Evolutionary conservation across 2,888 invertebrate species (phyloP), one percentile per base, ranked within the genome.

Genomic region (Hedychridium roseum): DNA sequence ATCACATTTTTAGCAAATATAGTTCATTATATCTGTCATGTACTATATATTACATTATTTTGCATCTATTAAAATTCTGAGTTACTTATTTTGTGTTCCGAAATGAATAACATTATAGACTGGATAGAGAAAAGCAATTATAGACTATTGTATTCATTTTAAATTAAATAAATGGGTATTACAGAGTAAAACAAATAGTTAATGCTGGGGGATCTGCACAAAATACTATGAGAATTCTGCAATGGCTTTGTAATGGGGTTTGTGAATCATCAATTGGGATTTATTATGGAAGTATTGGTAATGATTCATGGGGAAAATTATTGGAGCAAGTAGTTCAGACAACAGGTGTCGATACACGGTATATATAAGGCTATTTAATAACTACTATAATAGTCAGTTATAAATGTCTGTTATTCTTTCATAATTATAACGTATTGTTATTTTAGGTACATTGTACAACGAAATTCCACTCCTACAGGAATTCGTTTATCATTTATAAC

Each of bases 251-350:
- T 26, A 66, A 71, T 7, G 64, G 61, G 12, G 42, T 44, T 11
- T 56, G 51, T 17, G 51, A 56, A 18, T 54, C 59, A 6, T 54
- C 53, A 43, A 49, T 70, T 6, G 63, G 67, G 34, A 45, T 65
- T 21, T 74, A 56, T 53, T 71, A 63, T 12, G 80, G 80, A 14
- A 70, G 75, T 9, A 57, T 79, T 14, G 80, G 80, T n/a, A 70
- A 68, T 28, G 80, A 80, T 55, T 46, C 58, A 18, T 62, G 66
- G 34, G 79, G 78, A n/a, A 36, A 52, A 47, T 61, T 59, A 15
- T 61, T 80, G 11, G 62, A 74, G 44, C 60, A 64, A 26, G 58
- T 78, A 48, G 71, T 79, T 7, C 45, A 56, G 43, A 57, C 64
- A 15, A 67, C 71, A 50, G 77, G 78, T 26, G 72, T 80, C 14